Conservation (phyloP, 2,797 vertebrate species). For the Pipistrellus pipistrellus region DNA sequence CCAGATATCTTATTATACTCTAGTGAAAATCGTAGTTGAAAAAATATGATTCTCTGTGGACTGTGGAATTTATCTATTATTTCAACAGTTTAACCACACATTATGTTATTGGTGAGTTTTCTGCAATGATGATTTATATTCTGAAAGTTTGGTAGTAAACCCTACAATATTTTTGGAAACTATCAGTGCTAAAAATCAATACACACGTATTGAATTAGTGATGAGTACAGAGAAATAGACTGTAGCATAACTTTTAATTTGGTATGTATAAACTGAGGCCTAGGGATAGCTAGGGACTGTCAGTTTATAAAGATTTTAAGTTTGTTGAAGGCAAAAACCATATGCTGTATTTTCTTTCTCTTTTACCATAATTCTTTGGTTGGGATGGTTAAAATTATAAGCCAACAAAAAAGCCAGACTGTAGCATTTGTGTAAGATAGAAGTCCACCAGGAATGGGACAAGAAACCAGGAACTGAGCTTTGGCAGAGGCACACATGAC, state of each 20-base stretch:
- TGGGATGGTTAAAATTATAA: conserved; percentile 19
- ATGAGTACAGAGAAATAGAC: background rate
- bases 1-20: background rate
- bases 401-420: conserved; percentile 3
- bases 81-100: background rate
- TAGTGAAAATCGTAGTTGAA: background rate
- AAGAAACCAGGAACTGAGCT: conserved; percentile 22
- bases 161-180: conserved; percentile 39
- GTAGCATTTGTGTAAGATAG: background rate
- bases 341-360: background rate
- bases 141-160: conserved; percentile 18
- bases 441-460: background rate
- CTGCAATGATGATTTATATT: background rate
- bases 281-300: background rate
- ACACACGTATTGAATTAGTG: conserved; percentile 34
- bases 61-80: conserved; percentile 4
- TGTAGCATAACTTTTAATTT: conserved; percentile 45
- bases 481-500: background rate
- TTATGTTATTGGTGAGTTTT: background rate
- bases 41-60: conserved; percentile 18
- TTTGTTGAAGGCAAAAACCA: conserved; percentile 6
- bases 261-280: background rate
- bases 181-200: conserved; percentile 18
- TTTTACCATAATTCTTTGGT: conserved; percentile 17
- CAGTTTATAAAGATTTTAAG: conserved; percentile 50